Percentiles rank a stretch among this genome's conserved stretches.
These are phyloP conservation scores for Amphimedon queenslandica DNA, from an alignment of 37 sponge, comb jelly and placozoan genomes.

Conservation along the genomic window DNA sequence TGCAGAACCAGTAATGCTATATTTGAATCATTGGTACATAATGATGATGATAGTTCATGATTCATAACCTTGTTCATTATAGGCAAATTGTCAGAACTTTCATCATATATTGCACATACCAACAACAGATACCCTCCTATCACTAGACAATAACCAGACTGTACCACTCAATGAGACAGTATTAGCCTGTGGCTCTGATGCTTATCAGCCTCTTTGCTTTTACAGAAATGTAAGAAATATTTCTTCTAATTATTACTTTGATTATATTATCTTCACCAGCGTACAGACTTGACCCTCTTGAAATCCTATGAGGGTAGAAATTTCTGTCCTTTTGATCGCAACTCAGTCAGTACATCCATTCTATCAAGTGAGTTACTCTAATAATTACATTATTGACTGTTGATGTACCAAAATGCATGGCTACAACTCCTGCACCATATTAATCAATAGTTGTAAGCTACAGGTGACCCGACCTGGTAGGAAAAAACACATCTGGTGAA, in stretches of 20 bases:
- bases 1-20: not conserved
- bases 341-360: not conserved
- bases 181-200: not conserved
- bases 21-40: not conserved
- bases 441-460: too few species aligned
- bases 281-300: not conserved
- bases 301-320: not conserved
- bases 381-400: too few species aligned
- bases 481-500: too few species aligned
- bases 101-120: conserved; percentile 2
- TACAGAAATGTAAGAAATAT: not conserved
- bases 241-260: not conserved
- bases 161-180: not conserved
- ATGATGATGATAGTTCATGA: not conserved
- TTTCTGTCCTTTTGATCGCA: conserved; percentile 3
- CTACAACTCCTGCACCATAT: too few species aligned
- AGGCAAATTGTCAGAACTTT: not conserved
- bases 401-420: too few species aligned
- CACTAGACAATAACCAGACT: not conserved
- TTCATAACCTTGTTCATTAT: not conserved
- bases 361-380: not conserved
- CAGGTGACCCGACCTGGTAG: too few species aligned
- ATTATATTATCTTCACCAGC: not conserved
- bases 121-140: not conserved
- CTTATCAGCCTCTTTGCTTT: not conserved